Conservation (phyloP, 2,113 vertebrate genomes). For the Lamprologus speciosus region DNA sequence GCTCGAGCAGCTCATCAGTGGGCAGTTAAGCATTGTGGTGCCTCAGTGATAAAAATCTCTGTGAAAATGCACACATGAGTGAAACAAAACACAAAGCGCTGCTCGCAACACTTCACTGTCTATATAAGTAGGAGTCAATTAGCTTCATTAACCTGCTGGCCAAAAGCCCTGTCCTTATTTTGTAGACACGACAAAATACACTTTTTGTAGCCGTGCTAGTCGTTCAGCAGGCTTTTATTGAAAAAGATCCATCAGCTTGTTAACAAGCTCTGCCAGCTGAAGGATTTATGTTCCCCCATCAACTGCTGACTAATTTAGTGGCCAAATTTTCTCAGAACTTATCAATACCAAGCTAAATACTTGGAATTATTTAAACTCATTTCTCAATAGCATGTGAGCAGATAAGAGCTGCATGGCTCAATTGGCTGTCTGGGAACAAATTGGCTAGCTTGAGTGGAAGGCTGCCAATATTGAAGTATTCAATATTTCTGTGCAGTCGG, state of each 20-base stretch:
- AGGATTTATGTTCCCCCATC: constrained; percentile 1
- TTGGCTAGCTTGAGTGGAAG: not conserved
- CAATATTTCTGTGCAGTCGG: not conserved
- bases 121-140: not conserved
- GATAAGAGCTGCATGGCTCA: not conserved
- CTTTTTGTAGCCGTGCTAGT: not conserved
- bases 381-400: not conserved
- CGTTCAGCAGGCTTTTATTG: not conserved
- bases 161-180: not conserved
- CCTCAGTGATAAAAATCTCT: constrained; percentile 4
- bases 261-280: constrained; percentile 28
- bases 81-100: not conserved
- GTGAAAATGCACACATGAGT: not conserved
- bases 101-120: not conserved
- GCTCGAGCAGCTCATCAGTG: not conserved
- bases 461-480: not conserved
- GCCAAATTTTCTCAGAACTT: not conserved
- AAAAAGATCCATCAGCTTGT: constrained; percentile 28
- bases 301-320: not conserved
- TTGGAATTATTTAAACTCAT: not conserved
- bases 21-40: not conserved
- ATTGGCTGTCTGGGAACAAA: not conserved
- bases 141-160: constrained; percentile 17
- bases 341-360: not conserved
- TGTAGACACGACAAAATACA: not conserved